Conservation (phyloP, 64 coral and sea anemone genomes). For the Hydrozoanthus tunicans region DNA sequence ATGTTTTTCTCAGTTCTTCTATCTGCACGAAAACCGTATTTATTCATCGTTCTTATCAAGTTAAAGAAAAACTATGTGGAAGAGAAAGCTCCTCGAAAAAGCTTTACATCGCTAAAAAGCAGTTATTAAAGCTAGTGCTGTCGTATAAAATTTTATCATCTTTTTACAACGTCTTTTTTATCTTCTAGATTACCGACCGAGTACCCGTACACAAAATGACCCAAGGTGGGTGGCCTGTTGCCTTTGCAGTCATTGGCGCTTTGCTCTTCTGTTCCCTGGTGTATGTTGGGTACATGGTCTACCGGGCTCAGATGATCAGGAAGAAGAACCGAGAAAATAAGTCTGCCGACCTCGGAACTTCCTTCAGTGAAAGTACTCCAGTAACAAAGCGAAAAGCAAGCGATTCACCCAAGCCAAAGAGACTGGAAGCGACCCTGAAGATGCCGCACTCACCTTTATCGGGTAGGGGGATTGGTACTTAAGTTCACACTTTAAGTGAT, state of each 20-base stretch:
- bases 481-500: too few species aligned
- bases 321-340: constrained; percentile 52
- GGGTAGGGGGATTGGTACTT: constrained; percentile 23
- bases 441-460: constrained; percentile 58
- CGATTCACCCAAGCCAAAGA: constrained; percentile 56
- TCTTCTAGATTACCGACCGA: not conserved
- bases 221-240: constrained; percentile 48
- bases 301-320: constrained; percentile 39
- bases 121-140: too few species aligned
- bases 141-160: not conserved
- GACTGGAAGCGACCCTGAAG: constrained; percentile 64
- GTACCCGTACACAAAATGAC: not conserved
- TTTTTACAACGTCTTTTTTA: not conserved
- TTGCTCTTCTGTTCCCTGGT: constrained; percentile 27
- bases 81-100: too few species aligned
- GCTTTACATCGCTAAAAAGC: too few species aligned
- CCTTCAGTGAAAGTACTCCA: constrained; percentile 18
- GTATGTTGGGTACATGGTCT: constrained; percentile 54
- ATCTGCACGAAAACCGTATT: too few species aligned
- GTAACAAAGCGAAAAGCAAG: not conserved
- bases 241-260: constrained; percentile 53
- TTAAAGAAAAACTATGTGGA: too few species aligned
- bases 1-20: too few species aligned
- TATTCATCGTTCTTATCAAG: too few species aligned
- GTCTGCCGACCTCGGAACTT: constrained; percentile 25